Conservation (phyloP, 1,140 invertebrate species). For the Aphelenchoides fujianensis region DNA sequence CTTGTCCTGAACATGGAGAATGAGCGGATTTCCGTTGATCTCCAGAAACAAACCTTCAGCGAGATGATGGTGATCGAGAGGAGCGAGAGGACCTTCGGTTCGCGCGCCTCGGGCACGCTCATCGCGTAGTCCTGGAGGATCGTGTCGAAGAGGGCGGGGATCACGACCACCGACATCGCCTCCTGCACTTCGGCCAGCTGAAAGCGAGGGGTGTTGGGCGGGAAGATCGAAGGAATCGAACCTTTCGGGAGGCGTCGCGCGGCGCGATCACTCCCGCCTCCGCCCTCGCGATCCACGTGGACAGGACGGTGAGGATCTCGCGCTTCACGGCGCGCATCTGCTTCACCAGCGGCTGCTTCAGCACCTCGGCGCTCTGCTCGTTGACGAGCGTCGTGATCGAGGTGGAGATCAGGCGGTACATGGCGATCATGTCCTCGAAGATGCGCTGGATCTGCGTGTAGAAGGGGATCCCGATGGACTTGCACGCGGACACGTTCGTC, state of each 20-base stretch:
- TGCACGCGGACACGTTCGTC: slow-evolving; percentile 96
- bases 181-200: not conserved
- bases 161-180: slow-evolving; percentile 89
- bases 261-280: slow-evolving; percentile 60
- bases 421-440: slow-evolving; percentile 5
- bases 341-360: slow-evolving; percentile 94
- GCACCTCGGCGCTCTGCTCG: slow-evolving; percentile 87
- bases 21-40: slow-evolving; percentile 20
- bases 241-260: not conserved
- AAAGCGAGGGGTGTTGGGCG: not conserved
- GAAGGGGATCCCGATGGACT: slow-evolving; percentile 91
- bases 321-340: slow-evolving; percentile 98
- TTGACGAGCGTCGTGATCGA: slow-evolving; percentile 94
- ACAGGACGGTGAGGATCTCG: slow-evolving; percentile 96
- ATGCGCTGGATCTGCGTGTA: slow-evolving; percentile 73
- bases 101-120: slow-evolving; percentile 81
- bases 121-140: slow-evolving; percentile 92
- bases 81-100: slow-evolving; percentile 93
- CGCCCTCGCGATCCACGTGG: slow-evolving; percentile 88
- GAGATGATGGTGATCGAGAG: slow-evolving; percentile 96
- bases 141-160: slow-evolving; percentile 91
- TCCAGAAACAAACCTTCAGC: slow-evolving; percentile 75
- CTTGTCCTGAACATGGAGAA: slow-evolving; percentile 69
- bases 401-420: slow-evolving; percentile 97
- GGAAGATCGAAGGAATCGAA: not conserved